Base-by-base conservation (phyloP, 1,140 invertebrate genomes). In the Pachypeltis micranthus region DNA sequence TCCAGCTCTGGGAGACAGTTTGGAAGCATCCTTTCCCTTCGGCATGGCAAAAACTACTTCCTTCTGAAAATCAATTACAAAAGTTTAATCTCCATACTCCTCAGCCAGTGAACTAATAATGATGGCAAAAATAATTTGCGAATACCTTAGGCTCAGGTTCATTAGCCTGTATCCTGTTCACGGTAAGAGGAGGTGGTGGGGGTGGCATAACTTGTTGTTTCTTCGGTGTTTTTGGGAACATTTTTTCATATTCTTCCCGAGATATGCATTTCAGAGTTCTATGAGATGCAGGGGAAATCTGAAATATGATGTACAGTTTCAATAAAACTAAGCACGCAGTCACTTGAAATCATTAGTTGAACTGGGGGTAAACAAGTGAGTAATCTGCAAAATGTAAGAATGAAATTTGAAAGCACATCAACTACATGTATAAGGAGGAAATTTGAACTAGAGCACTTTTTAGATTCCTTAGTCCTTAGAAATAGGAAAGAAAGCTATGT, bases 241-340 rank as follows among this genome's bases (percentile, higher is more conserved):
- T 79, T 71, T 87, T 90, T 65, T 92, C 85, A 76, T 93, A 94
- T 72, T 85, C 85, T 73, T 91, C 90, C 71, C 90, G 87, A 63
- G 83, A 86, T 66, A 96, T 90, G n/a, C 95, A 74, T 67, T 87
- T 92, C n/a, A 96, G 85, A 1, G 90, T 93, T 69, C 88, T 89
- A 74, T 90, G 91, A 67, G 83, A 83, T 62, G 72, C 80, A 39
- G 77, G 39, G 1, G 58, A 47, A 47, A 61, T 31, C 44, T 64
- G 74, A 74, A 58, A 74, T 73, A 59, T n/a, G n/a, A n/a, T 74
- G 74, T 4, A 75, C 73, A 39, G 70, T 24, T 1, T 31, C n/a
- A 61, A 61, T 10, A 60, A 10, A 4, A 44, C 26, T 61, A 61
- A 44, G 25, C 1, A 60, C 10, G n/a, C 10, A n/a, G 34, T 39